Evolutionary conservation across 2,113 vertebrate genomes (phyloP).

Genomic region (Chaenocephalus aceratus): DNA sequence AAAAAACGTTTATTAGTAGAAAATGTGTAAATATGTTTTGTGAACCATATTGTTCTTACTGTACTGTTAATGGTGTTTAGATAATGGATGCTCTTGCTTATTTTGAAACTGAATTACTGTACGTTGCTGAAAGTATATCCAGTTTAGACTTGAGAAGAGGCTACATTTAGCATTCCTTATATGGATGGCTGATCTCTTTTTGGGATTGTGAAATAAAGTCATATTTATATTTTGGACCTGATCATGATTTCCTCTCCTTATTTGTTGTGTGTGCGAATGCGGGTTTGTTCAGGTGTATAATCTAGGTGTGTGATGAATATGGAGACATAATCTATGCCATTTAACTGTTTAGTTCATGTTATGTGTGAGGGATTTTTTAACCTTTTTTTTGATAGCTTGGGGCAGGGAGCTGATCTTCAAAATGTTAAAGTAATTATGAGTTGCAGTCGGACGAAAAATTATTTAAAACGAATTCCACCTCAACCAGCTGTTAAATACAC

Average conservation of each 20-base stretch:
- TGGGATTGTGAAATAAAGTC: conserved; percentile 84
- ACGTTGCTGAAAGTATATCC: conserved; percentile 78
- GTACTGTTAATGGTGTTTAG: conserved; percentile 80
- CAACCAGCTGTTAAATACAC: no score
- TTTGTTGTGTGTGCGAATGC: conserved; percentile 27
- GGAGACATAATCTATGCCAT: neutral
- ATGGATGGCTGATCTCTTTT: conserved; percentile 80
- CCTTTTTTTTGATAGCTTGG: neutral
- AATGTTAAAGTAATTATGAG: no score
- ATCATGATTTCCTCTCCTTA: conserved; percentile 45
- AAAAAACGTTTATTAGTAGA: conserved; percentile 59
- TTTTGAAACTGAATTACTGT: conserved; percentile 83
- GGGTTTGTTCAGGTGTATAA: no score
- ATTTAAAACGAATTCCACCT: no score
- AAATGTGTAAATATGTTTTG: conserved; percentile 80
- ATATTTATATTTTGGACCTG: conserved; percentile 87
- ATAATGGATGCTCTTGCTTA: conserved; percentile 78
- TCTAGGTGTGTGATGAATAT: neutral
- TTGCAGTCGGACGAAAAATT: no score
- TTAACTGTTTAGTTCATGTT: neutral
- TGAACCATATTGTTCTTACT: conserved; percentile 82
- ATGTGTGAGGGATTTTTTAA: neutral
- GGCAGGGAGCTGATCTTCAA: no score
- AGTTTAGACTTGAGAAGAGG: conserved; percentile 82
- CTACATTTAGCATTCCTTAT: conserved; percentile 80